Evolutionary conservation across 2,888 invertebrate genomes (phyloP).

Genomic region (Eumerus sabulonum): DNA sequence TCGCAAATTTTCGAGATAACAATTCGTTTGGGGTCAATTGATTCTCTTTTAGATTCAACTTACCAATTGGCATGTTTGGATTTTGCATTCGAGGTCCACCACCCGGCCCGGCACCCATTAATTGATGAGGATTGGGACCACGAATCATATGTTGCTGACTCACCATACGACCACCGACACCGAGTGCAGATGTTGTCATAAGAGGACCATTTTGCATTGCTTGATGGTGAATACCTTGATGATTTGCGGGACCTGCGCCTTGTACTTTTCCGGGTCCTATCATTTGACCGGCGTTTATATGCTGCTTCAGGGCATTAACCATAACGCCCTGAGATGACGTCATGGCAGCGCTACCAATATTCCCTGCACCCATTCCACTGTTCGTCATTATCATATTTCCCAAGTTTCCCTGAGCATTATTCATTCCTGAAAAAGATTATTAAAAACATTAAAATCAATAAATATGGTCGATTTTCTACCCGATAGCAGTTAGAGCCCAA

Average conservation of each 20-base stretch:
- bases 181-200: slow-evolving; percentile 78
- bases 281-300: slow-evolving; percentile 81
- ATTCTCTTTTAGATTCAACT: slow-evolving; percentile 70
- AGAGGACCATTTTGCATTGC: slow-evolving; percentile 90
- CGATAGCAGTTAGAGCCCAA: no score
- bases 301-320: slow-evolving; percentile 88
- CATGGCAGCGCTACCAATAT: slow-evolving; percentile 72
- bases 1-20: slow-evolving; percentile 70
- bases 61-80: slow-evolving; percentile 78
- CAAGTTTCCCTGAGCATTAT: slow-evolving; percentile 81
- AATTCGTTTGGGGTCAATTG: slow-evolving; percentile 67
- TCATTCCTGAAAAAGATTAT: slow-evolving; percentile 82
- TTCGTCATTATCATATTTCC: slow-evolving; percentile 91
- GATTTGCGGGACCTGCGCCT: slow-evolving; percentile 71
- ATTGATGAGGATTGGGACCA: slow-evolving; percentile 78
- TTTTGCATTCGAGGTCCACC: slow-evolving; percentile 83
- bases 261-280: slow-evolving; percentile 72
- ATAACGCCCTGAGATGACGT: slow-evolving; percentile 85
- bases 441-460: slow-evolving; percentile 3
- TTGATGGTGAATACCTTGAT: slow-evolving; percentile 79
- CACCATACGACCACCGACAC: slow-evolving; percentile 75
- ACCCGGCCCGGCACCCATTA: slow-evolving; percentile 76
- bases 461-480: not conserved
- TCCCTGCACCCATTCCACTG: slow-evolving; percentile 84
- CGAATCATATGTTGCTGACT: slow-evolving; percentile 77